Base-by-base conservation (phyloP, 2,113 vertebrate species). In the Podarcis muralis region DNA sequence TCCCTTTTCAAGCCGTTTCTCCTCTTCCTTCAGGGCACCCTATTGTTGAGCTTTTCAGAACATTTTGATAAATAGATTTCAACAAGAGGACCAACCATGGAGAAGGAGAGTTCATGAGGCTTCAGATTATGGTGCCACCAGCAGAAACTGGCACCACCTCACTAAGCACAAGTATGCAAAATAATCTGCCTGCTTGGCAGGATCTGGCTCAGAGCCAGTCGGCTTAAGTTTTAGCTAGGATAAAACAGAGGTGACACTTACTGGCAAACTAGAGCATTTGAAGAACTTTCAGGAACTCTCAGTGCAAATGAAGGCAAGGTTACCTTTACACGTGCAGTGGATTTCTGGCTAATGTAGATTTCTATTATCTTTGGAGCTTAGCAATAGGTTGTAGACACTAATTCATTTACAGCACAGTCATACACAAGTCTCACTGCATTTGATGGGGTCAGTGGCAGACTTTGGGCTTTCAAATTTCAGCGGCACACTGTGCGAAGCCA, bases 251-350 rank as follows among this genome's bases (percentile, higher is more conserved):
- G 88, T 92, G 93, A 90, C 89, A 91, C 48, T 57, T 57, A 27
- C 6, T 93, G 92, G 85, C 90, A 92, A 74, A 43, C 30, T 68
- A 71, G 88, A 91, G 22, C 32, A 88, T 81, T 93, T 92, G 88
- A 95, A 90, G 87, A 94, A 90, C 0, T 92, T 88, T 72, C 90
- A 92, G 57, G 37, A 90, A 85, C 65, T 92, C 89, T 88, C 74
- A 80, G 57, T 86, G 90, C 71, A 72, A 88, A 83, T 93, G 78
- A 88, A 90, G 79, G 0, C 90, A 68, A 94, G 90, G 88, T 88
- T 91, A 92, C 88, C 65, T 90, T 37, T 92, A 90, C 20, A 62
- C 4, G 5, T 18, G 18, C 59, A 62, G 89, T 92, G 83, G 25
- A 3, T 90, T n/a, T 69, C 59, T 37, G 59, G 59, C 59, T 62